These are phyloP conservation scores for Protobothrops mucrosquamatus DNA, from an alignment of 2,113 vertebrate species.

Conservation along the genomic window DNA sequence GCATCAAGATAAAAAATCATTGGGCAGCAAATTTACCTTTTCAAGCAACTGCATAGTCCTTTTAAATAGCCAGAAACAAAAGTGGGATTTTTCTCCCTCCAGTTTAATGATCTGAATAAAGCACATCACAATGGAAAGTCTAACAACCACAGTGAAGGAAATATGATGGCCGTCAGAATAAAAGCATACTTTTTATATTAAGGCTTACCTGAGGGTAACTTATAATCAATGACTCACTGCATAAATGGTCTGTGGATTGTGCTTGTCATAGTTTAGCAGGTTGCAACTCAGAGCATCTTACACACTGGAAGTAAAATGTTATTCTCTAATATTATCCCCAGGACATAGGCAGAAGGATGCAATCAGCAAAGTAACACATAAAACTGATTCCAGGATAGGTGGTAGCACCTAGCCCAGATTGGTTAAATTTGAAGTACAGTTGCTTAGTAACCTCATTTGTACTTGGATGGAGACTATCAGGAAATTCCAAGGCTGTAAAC, in stretches of 20 bases:
- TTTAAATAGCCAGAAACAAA: constrained; percentile 43
- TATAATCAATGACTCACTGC: constrained; percentile 50
- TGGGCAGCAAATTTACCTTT: constrained; percentile 26
- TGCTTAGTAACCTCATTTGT: background rate
- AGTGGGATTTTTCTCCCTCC: background rate
- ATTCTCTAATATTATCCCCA: background rate
- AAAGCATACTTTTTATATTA: constrained; percentile 47
- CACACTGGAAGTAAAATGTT: constrained; percentile 41
- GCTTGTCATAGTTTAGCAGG: constrained; percentile 56
- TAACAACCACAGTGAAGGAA: constrained; percentile 8
- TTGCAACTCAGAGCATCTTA: constrained; percentile 39
- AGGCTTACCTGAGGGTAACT: constrained; percentile 37
- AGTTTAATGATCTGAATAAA: constrained; percentile 48
- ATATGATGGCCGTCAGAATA: constrained; percentile 16
- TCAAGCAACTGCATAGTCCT: constrained; percentile 20
- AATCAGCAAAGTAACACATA: background rate
- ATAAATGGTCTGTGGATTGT: constrained; percentile 43
- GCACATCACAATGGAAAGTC: constrained; percentile 10
- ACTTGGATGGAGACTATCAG: background rate
- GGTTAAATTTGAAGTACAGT: background rate
- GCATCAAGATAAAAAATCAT: constrained; percentile 35
- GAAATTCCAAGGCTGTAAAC: background rate
- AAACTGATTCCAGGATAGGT: background rate
- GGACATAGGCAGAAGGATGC: background rate
- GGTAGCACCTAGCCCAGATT: background rate